Evolutionary conservation across 2,888 invertebrate genomes (phyloP), one percentile per base, ranked within the genome.

Genomic region (Epistrophella euchroma): DNA sequence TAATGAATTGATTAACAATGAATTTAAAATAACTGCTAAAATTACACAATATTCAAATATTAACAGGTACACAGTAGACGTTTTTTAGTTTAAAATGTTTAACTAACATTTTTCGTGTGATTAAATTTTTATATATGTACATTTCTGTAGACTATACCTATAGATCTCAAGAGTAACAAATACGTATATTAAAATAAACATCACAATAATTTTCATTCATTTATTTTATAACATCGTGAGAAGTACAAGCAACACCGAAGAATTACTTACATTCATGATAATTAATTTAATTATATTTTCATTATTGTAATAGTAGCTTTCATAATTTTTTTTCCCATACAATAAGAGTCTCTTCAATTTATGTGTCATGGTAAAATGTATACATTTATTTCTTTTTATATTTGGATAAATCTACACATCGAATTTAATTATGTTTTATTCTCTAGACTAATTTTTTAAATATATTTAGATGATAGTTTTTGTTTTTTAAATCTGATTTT

Each of bases 41-140:
- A 64, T 50, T 81, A 75, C 70, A 81, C 64, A 22, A 75, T 75
- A 75, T 71, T 81, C 81, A 75, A 71, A 71, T 81, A 62, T 70
- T 62, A 81, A 81, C 81, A 81, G 81, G 81, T 81, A 81, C 81
- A 81, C 81, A 64, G 81, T 81, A 81, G 81, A 81, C 62, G 75
- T 81, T 66, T 58, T 75, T 81, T 22, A n/a, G 17, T 32, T 32
- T 43, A 64, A 47, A 43, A 68, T 80, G n/a, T 73, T 70, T 11
- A 72, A 74, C 52, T 50, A 50, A 22, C 13, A 45, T 47, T 35
- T 22, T 70, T 25, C 43, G 43, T 68, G 28, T 60, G 70, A 64
- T 47, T 52, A 68, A 43, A 35, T 64, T 68, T 52, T 37, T 19
- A 9, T 32, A 56, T 64, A 60, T 47, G 11, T 77, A 60, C 35